A percentile compares a stretch with the other conserved stretches of the same genome.
Conservation (phyloP, 1,140 invertebrate genomes). For the Brachionus plicatilis region DNA sequence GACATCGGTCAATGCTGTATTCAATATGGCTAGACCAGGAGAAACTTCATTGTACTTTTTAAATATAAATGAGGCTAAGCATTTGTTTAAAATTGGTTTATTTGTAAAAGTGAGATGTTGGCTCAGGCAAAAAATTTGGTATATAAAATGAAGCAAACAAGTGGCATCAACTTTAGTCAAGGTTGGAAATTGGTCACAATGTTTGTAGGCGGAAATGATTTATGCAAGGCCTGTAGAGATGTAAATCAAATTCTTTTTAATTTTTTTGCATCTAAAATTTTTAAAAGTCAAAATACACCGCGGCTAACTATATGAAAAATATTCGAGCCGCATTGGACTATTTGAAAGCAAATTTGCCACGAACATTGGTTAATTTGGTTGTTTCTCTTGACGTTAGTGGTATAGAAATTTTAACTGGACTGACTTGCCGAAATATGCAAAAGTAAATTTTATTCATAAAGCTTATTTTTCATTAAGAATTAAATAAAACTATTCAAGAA, state of each 20-base stretch:
- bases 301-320: slow-evolving; percentile 62
- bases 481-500: background rate
- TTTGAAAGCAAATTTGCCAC: slow-evolving; percentile 64
- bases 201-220: slow-evolving; percentile 73
- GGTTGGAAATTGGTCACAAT: slow-evolving; percentile 74
- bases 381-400: slow-evolving; percentile 61
- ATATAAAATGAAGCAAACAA: slow-evolving; percentile 64
- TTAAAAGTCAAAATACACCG: slow-evolving; percentile 44
- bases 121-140: slow-evolving; percentile 65
- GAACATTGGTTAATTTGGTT: slow-evolving; percentile 70
- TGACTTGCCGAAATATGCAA: slow-evolving; percentile 32
- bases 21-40: slow-evolving; percentile 51
- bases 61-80: background rate
- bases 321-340: slow-evolving; percentile 61
- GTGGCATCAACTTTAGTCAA: slow-evolving; percentile 54
- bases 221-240: slow-evolving; percentile 67
- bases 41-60: slow-evolving; percentile 44
- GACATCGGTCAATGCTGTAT: slow-evolving; percentile 44
- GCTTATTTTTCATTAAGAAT: background rate
- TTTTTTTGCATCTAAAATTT: background rate
- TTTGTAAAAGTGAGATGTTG: slow-evolving; percentile 61
- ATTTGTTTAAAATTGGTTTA: background rate
- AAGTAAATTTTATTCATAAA: background rate
- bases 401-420: slow-evolving; percentile 1
- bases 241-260: slow-evolving; percentile 32